Conservation (phyloP, 2,888 invertebrate species). For the Plutella xylostella region DNA sequence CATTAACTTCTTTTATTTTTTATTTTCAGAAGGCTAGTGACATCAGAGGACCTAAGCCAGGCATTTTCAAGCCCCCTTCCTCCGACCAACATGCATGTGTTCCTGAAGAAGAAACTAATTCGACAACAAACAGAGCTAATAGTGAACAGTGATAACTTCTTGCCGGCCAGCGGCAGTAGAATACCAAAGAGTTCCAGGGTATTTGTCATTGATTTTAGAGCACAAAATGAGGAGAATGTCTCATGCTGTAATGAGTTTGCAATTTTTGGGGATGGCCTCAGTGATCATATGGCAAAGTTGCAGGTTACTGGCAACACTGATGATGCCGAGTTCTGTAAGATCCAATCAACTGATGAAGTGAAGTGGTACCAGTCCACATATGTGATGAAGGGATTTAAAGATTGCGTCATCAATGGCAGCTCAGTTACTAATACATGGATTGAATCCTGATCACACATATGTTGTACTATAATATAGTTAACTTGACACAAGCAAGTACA, state of each 20-base stretch:
- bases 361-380: slow-evolving; percentile 68
- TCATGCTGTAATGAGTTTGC: slow-evolving; percentile 50
- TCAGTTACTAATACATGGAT: slow-evolving; percentile 66
- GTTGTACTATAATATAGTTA: slow-evolving; percentile 5
- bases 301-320: slow-evolving; percentile 21
- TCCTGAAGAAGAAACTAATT: slow-evolving; percentile 59
- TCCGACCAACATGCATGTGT: slow-evolving; percentile 62
- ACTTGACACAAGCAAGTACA: too few relatives aligned
- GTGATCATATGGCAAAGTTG: slow-evolving; percentile 25
- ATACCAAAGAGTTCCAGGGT: slow-evolving; percentile 47
- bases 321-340: slow-evolving; percentile 33
- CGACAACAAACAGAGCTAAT: slow-evolving; percentile 25
- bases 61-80: slow-evolving; percentile 45
- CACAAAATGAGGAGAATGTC: slow-evolving; percentile 28
- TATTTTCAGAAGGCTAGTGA: slow-evolving; percentile 52
- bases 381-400: slow-evolving; percentile 71
- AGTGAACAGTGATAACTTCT: slow-evolving; percentile 42
- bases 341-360: slow-evolving; percentile 38
- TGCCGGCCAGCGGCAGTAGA: slow-evolving; percentile 38
- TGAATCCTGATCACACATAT: slow-evolving; percentile 20
- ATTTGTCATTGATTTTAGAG: slow-evolving; percentile 44
- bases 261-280: slow-evolving; percentile 47
- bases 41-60: slow-evolving; percentile 50
- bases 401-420: slow-evolving; percentile 63
- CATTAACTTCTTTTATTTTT: too few relatives aligned